phyloP scores from a whole-genome alignment of 2,113 vertebrate species.

The Phycodurus eques region DNA sequence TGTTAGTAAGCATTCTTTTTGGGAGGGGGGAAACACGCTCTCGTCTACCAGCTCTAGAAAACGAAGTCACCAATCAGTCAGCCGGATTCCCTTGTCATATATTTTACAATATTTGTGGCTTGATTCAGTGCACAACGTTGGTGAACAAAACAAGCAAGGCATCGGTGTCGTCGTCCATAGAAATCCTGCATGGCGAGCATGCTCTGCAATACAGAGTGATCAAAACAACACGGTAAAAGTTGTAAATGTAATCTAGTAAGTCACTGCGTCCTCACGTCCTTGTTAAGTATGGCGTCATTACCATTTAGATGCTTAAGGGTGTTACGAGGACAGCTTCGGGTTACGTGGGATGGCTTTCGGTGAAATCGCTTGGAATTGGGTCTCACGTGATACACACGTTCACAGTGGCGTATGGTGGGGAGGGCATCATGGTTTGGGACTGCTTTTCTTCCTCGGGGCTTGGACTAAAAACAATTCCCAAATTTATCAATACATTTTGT shows the following conservation, averaged over 20 bases:
- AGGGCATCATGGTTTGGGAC: neutral
- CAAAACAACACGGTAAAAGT: slow-evolving; percentile 44
- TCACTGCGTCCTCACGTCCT: neutral
- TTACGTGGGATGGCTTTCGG: neutral
- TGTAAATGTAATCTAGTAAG: neutral
- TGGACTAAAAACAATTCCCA: neutral
- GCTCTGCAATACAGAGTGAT: slow-evolving; percentile 57
- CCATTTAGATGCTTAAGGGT: neutral
- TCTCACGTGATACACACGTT: neutral
- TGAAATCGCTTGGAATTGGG: neutral
- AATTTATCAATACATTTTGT: neutral
- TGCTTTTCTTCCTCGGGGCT: neutral
- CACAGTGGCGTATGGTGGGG: neutral
- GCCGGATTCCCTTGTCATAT: slow-evolving; percentile 53
- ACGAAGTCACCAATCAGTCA: slow-evolving; percentile 66
- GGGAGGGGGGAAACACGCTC: slow-evolving; percentile 27
- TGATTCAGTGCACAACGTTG: slow-evolving; percentile 72
- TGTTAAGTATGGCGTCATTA: neutral
- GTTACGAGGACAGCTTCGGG: neutral
- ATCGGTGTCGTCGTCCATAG: slow-evolving; percentile 71
- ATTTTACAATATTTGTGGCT: slow-evolving; percentile 71
- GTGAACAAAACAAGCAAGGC: slow-evolving; percentile 73
- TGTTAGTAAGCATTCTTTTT: slow-evolving; percentile 56
- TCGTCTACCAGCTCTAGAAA: slow-evolving; percentile 62
- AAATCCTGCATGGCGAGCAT: slow-evolving; percentile 69